These are phyloP conservation scores for Prochilodus magdalenae DNA, from an alignment of 2,113 vertebrate genomes.

Conservation along the genomic window DNA sequence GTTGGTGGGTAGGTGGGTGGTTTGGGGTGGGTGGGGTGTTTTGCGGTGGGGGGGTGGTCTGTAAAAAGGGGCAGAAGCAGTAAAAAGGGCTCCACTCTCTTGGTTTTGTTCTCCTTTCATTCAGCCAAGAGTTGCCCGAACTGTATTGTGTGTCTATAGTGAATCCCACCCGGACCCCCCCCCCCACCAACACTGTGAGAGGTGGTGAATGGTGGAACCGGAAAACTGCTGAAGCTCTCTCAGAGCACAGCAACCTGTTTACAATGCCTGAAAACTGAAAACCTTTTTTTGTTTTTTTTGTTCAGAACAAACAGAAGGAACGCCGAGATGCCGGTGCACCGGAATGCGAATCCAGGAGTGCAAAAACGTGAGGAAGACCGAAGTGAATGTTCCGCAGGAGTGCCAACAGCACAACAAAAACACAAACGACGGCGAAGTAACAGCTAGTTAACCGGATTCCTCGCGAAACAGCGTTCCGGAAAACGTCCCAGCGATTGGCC, in stretches of 20 bases:
- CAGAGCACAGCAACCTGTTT: constrained; percentile 45
- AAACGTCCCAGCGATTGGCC: constrained; percentile 17
- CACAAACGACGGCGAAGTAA: constrained; percentile 5
- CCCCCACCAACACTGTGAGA: constrained; percentile 15
- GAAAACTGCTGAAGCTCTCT: neutral
- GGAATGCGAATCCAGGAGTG: constrained; percentile 26
- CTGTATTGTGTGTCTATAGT: constrained; percentile 4
- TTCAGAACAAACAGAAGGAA: constrained; percentile 31
- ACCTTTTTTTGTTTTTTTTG: neutral
- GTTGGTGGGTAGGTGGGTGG: neutral
- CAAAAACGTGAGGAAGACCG: constrained; percentile 61
- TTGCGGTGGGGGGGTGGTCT: neutral
- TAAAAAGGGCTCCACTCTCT: constrained; percentile 11
- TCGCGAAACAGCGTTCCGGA: constrained; percentile 36
- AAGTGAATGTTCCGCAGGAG: constrained; percentile 54
- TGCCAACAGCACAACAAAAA: constrained; percentile 17
- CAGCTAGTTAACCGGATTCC: neutral
- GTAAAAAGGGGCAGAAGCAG: constrained; percentile 30
- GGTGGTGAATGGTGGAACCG: constrained; percentile 8
- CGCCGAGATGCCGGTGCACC: constrained; percentile 57
- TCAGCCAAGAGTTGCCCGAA: neutral
- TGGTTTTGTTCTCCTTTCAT: neutral
- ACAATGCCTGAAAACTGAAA: constrained; percentile 13
- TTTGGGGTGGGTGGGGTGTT: neutral
- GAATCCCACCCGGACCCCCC: constrained; percentile 6